Evolutionary conservation across 2,113 vertebrate genomes (phyloP), one percentile per base, ranked within the genome.

Genomic region (Ageneiosus marmoratus): DNA sequence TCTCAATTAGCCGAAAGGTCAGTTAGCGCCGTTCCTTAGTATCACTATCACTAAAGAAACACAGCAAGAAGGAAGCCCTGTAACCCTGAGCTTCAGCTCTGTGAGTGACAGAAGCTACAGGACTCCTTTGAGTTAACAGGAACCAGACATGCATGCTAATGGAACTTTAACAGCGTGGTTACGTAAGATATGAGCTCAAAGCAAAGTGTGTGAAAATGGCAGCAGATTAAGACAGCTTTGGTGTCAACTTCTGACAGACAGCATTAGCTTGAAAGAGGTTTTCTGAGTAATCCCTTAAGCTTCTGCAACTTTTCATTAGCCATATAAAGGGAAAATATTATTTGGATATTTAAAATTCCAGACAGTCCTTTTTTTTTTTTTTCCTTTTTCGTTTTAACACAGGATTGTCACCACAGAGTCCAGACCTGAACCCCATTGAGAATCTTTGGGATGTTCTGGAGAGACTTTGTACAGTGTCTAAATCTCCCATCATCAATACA

Each of bases 91-190:
- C 37, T 81, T 78, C 44, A 86, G 65, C 56, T 85, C 69, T 48
- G 58, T 41, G 60, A 83, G 78, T 78, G 74, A 80, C 60, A 32
- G 20, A 51, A 84, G 74, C 65, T 34, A 67, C 46, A 78, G 79
- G 82, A 73, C 79, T 83, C 73, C 65, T 53, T 62, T 27, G 53
- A 75, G 77, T 77, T 89, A 89, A 89, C 48, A 55, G 78, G 78
- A 79, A 87, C 63, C 88, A 87, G 86, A 73, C 55, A 65, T 85
- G 70, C 41, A 13, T 46, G 51, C 77, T 80, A 70, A 84, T 51
- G 80, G 58, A 80, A 63, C 34, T 34, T 75, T 84, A 77, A 82
- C 80, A n/a, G 81, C 50, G 12, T 10, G 55, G 72, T 67, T 44
- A 78, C 46, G 72, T 50, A 75, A 70, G 84, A 78, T 46, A 81